Evolutionary conservation across 2,888 invertebrate species (phyloP).

Genomic region (Nycteola revayana): DNA sequence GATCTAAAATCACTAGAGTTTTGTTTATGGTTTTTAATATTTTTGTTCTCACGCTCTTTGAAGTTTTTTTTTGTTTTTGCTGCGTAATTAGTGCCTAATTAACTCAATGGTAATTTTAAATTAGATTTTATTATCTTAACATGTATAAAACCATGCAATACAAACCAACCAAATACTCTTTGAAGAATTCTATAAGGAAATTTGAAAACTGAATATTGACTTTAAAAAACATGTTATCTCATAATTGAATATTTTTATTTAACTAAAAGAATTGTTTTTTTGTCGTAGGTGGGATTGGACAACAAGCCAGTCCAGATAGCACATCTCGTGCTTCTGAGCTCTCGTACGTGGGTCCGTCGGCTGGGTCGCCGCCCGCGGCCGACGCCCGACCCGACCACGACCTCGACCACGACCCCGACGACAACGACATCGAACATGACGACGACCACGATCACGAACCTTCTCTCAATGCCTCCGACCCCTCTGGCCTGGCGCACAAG

Average conservation of each 20-base stretch:
- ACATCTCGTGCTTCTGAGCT: conserved; percentile 93
- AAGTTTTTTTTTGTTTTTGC: no score
- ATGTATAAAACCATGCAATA: no score
- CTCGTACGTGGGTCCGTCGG: conserved; percentile 77
- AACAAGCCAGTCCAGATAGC: conserved; percentile 92
- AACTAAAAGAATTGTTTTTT: conserved; percentile 22
- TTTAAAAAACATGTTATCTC: no score
- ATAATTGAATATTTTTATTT: no score
- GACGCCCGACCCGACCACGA: conserved; percentile 59
- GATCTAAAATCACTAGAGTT: conserved; percentile 24
- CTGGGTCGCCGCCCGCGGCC: conserved; percentile 58
- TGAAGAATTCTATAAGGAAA: no score
- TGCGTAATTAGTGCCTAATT: no score
- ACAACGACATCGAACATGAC: conserved; percentile 82
- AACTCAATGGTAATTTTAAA: no score
- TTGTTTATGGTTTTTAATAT: no score
- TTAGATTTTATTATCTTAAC: no score
- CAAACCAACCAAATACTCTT: no score
- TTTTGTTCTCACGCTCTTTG: no score
- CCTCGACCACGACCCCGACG: conserved; percentile 63
- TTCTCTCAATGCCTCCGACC: conserved; percentile 56
- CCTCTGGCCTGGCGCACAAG: conserved; percentile 85
- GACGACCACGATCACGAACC: conserved; percentile 81
- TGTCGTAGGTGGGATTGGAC: conserved; percentile 79
- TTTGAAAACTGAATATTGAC: no score